Evolutionary conservation across 2,888 invertebrate species (phyloP).

Genomic region (Catocala fraxini): DNA sequence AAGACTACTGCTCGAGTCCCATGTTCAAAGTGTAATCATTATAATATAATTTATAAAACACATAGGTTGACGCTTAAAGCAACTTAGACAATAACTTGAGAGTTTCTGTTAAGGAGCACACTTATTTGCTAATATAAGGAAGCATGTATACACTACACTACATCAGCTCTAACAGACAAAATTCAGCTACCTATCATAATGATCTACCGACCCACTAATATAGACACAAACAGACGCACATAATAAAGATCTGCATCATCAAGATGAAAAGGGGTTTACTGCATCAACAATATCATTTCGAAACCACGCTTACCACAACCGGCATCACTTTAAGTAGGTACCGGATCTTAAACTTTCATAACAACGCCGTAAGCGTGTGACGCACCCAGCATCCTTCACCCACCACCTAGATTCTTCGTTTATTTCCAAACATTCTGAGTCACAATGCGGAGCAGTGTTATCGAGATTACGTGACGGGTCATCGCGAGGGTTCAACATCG

Average conservation of each 20-base stretch:
- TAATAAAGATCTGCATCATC: not conserved
- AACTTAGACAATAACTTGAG: too few species aligned
- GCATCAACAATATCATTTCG: not conserved
- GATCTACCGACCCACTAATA: too few species aligned
- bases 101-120: too few species aligned
- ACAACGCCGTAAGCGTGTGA: slow-evolving; percentile 9
- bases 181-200: too few species aligned
- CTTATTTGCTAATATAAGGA: too few species aligned
- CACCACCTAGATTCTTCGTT: slow-evolving; percentile 11
- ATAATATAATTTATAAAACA: too few species aligned
- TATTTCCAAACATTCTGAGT: slow-evolving; percentile 36
- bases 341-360: slow-evolving; percentile 22
- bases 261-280: not conserved
- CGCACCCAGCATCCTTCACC: slow-evolving; percentile 9
- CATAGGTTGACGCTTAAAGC: too few species aligned
- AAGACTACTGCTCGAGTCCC: too few species aligned
- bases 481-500: slow-evolving; percentile 26
- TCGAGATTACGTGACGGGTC: slow-evolving; percentile 36
- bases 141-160: too few species aligned
- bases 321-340: slow-evolving; percentile 8
- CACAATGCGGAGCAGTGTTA: slow-evolving; percentile 24
- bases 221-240: too few species aligned
- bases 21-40: too few species aligned
- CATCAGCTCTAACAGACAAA: too few species aligned
- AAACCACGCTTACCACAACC: not conserved